Evolutionary conservation across 1,140 invertebrate species (phyloP).

Genomic region (Artemia franciscana): DNA sequence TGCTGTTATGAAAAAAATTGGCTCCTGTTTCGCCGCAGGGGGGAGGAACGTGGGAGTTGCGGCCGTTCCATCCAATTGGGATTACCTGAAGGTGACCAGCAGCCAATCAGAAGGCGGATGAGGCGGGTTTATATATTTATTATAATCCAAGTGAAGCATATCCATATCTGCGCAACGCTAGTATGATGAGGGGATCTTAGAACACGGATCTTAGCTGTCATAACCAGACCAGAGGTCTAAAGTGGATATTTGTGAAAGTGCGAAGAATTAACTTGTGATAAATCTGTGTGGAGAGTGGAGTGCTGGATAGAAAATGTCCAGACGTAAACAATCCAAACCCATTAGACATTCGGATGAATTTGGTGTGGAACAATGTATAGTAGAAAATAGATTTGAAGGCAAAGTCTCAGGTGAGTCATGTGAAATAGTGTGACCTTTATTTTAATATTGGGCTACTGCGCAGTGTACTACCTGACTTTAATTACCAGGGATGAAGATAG

Average conservation of each 20-base stretch:
- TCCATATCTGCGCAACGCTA: neutral
- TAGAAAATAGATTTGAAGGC: neutral
- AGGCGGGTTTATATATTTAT: neutral
- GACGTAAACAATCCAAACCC: constrained; percentile 33
- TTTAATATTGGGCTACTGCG: no score
- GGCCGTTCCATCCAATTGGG: no score
- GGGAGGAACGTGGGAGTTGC: neutral
- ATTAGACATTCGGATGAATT: constrained; percentile 25
- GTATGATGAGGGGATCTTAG: neutral
- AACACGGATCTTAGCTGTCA: neutral
- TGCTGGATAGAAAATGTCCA: constrained; percentile 26
- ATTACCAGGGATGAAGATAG: no score
- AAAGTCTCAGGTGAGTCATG: no score
- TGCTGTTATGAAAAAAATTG: neutral
- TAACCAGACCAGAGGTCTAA: neutral
- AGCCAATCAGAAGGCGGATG: neutral
- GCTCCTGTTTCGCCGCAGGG: neutral
- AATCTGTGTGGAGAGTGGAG: no score
- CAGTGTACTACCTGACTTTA: no score
- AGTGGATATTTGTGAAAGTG: no score
- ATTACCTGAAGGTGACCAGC: no score
- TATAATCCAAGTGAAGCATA: neutral
- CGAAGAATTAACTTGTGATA: no score
- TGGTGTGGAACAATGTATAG: neutral
- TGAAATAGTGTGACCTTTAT: no score